phyloP scores from a whole-genome alignment of 1,140 invertebrate genomes.

The Calliopsis andreniformis region DNA sequence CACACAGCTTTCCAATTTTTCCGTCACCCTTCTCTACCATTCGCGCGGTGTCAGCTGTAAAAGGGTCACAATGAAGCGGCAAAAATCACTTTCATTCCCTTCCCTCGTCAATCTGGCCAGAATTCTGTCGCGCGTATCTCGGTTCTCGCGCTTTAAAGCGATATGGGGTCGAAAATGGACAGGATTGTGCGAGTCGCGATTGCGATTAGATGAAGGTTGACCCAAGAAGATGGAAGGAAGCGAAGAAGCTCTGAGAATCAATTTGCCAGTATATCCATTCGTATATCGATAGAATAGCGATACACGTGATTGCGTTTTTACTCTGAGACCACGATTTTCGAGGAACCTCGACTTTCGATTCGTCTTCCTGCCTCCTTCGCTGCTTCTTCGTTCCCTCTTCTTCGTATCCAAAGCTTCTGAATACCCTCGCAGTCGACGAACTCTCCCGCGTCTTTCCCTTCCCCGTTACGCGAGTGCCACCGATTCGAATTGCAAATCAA shows the following conservation, averaged over 20 bases:
- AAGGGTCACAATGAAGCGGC: constrained; percentile 37
- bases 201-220: constrained; percentile 13
- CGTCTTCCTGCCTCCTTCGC: constrained; percentile 46
- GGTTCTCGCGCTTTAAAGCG: neutral
- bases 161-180: neutral
- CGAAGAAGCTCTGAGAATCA: constrained; percentile 35
- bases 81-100: constrained; percentile 40
- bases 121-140: neutral
- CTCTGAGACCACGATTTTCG: constrained; percentile 27
- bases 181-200: neutral
- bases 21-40: constrained; percentile 12
- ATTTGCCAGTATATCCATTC: constrained; percentile 55
- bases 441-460: constrained; percentile 22
- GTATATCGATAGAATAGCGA: constrained; percentile 29
- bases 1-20: constrained; percentile 6
- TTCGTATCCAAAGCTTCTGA: neutral
- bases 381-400: neutral
- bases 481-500: constrained; percentile 68
- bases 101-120: neutral
- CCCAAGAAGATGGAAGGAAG: no score
- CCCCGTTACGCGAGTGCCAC: constrained; percentile 38
- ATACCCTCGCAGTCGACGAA: constrained; percentile 10
- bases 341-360: constrained; percentile 57
- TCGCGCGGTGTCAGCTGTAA: constrained; percentile 38
- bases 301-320: constrained; percentile 62